Conservation (phyloP, 2,888 invertebrate species). For the Brachyptera putata region DNA sequence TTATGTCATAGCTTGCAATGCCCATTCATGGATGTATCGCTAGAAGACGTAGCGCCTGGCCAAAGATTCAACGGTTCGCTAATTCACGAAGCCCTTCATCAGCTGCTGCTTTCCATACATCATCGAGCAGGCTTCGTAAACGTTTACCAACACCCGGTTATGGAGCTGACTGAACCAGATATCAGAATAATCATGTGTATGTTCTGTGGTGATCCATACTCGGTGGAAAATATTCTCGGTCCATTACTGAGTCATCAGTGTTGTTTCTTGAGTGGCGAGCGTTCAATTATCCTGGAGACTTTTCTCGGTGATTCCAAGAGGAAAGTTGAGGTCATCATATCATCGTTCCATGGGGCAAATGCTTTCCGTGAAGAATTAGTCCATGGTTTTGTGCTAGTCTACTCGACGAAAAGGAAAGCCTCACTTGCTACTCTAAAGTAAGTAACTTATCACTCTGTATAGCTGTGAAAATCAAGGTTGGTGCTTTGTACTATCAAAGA, state of each 20-base stretch:
- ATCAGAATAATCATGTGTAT: conserved; percentile 91
- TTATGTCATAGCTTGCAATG: conserved; percentile 75
- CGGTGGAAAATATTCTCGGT: conserved; percentile 82
- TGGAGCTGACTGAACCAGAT: conserved; percentile 78
- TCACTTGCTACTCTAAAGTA: conserved; percentile 88
- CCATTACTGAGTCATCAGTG: conserved; percentile 84
- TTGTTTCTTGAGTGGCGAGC: conserved; percentile 78
- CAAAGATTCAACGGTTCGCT: conserved; percentile 35
- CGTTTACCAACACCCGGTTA: conserved; percentile 62
- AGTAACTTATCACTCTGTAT: conserved; percentile 43
- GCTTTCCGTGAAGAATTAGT: conserved; percentile 88
- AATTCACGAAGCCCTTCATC: conserved; percentile 66
- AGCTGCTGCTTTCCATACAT: conserved; percentile 70
- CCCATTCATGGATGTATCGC: conserved; percentile 76
- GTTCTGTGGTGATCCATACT: conserved; percentile 94
- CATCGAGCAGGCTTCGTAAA: conserved; percentile 71
- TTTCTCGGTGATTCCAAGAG: conserved; percentile 87
- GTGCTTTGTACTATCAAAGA: no score
- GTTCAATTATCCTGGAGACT: conserved; percentile 86
- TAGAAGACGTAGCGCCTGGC: conserved; percentile 37
- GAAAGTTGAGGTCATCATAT: conserved; percentile 85
- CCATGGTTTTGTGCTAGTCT: conserved; percentile 92
- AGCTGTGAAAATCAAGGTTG: no score
- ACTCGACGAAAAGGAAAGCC: conserved; percentile 91
- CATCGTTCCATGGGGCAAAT: conserved; percentile 91